Evolutionary conservation across 2,888 invertebrate species (phyloP), one percentile per base, ranked within the genome.

Genomic region (Eilema caniola): DNA sequence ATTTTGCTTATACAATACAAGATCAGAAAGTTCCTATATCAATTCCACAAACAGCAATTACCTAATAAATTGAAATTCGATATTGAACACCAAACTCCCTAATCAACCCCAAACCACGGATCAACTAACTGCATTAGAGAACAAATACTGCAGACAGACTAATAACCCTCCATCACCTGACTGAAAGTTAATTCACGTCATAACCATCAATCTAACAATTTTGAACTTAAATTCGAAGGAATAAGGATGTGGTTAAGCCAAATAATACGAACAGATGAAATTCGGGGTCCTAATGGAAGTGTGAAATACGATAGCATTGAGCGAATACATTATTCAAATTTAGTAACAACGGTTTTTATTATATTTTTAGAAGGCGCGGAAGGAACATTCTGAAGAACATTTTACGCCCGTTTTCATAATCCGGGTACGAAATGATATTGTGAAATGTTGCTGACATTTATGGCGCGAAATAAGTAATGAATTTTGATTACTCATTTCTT

Each of bases 241-340:
- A 71, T 72, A 80, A 71, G 80, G 76, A 25, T 0, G 23, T n/a
- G 61, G 61, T 64, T 28, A 56, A 79, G 68, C 63, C 67, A 81
- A 75, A 83, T 79, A 81, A 70, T 70, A 80, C 74, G 64, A 72
- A 76, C 76, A 79, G 72, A 76, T 68, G 72, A 80, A 82, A 82
- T 82, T 85, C 87, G 87, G 85, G 86, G 79, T 84, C 84, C 90
- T 92, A 92, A 92, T 92, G 92, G 92, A 91, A 90, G 88, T 88
- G 86, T 90, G 92, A 90, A 91, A 92, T 90, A 90, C 89, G 91
- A 92, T 92, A 91, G 84, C 91, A 85, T 88, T 87, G 83, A 85
- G 84, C 86, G 88, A 88, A 90, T 88, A 91, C 89, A 91, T 92
- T 92, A 92, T 92, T 91, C 89, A 91, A 92, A 92, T 92, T 91